These are phyloP conservation scores for Merodon equestris DNA, from an alignment of 2,888 invertebrate species.

Conservation along the genomic window DNA sequence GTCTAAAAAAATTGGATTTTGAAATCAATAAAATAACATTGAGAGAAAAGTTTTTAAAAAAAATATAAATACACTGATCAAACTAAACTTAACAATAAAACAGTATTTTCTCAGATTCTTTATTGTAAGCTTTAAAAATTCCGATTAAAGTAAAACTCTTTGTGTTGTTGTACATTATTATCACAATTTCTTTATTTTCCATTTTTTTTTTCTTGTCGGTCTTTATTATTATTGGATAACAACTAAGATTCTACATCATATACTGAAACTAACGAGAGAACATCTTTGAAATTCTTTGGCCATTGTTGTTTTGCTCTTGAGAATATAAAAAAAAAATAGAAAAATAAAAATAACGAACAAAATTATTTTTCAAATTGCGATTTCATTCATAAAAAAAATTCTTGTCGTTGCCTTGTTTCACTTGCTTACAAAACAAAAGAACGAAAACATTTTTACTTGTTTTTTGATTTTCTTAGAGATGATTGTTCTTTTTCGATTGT, in stretches of 20 bases:
- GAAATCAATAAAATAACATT: slow-evolving; percentile 2
- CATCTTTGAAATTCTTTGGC: slow-evolving; percentile 68
- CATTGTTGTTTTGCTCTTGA: slow-evolving; percentile 56
- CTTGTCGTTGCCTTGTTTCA: slow-evolving; percentile 63
- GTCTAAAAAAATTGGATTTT: slow-evolving; percentile 55
- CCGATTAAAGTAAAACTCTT: slow-evolving; percentile 62
- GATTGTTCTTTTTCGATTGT: slow-evolving; percentile 53
- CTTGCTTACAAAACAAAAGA: slow-evolving; percentile 56
- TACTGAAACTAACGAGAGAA: slow-evolving; percentile 46
- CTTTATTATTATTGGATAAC: slow-evolving; percentile 42
- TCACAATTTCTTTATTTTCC: not conserved
- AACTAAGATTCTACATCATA: slow-evolving; percentile 7
- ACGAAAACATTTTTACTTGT: slow-evolving; percentile 40
- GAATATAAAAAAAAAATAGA: slow-evolving; percentile 31
- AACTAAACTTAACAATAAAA: slow-evolving; percentile 46
- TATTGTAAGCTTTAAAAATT: slow-evolving; percentile 58
- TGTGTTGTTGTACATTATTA: slow-evolving; percentile 55
- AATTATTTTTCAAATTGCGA: slow-evolving; percentile 61
- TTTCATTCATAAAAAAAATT: not conserved
- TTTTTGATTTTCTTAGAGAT: slow-evolving; percentile 55
- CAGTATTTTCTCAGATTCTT: slow-evolving; percentile 41
- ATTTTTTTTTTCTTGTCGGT: no score
- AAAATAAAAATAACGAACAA: slow-evolving; percentile 28
- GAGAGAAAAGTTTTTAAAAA: slow-evolving; percentile 10
- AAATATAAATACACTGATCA: slow-evolving; percentile 63